Evolutionary conservation across 2,113 vertebrate genomes (phyloP).

Genomic region (Oncorhynchus clarkii): DNA sequence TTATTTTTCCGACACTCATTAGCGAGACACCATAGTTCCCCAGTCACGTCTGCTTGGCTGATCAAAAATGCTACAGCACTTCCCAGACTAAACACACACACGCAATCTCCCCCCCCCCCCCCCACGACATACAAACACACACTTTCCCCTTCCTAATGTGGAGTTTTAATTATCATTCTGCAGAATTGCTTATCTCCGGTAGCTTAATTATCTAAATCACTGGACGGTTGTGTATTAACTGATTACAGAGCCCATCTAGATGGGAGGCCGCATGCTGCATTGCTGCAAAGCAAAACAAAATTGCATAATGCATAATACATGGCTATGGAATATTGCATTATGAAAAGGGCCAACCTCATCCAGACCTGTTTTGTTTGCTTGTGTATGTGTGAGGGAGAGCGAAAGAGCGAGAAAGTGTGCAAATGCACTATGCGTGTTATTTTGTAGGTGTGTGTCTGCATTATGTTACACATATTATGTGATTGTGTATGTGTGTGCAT

Average conservation of each 20-base stretch:
- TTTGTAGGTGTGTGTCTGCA: too few species aligned
- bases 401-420: too few species aligned
- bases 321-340: not conserved
- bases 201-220: not conserved
- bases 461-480: not conserved
- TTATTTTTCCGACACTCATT: conserved; percentile 22
- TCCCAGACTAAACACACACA: not conserved
- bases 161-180: conserved; percentile 7
- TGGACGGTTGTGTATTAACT: not conserved
- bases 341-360: not conserved
- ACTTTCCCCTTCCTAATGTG: not conserved
- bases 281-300: not conserved
- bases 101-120: not conserved
- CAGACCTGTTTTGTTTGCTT: not conserved
- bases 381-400: too few species aligned
- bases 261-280: not conserved
- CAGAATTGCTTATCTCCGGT: not conserved
- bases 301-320: not conserved
- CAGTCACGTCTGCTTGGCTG: conserved; percentile 40
- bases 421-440: too few species aligned
- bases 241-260: not conserved
- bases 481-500: conserved; percentile 2
- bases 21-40: conserved; percentile 38
- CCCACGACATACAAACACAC: not conserved
- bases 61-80: conserved; percentile 14